Percentiles rank a stretch among this genome's conserved stretches.
These are phyloP conservation scores for Drosophila burlai DNA, from an alignment of 1,140 invertebrate species.

Conservation along the genomic window DNA sequence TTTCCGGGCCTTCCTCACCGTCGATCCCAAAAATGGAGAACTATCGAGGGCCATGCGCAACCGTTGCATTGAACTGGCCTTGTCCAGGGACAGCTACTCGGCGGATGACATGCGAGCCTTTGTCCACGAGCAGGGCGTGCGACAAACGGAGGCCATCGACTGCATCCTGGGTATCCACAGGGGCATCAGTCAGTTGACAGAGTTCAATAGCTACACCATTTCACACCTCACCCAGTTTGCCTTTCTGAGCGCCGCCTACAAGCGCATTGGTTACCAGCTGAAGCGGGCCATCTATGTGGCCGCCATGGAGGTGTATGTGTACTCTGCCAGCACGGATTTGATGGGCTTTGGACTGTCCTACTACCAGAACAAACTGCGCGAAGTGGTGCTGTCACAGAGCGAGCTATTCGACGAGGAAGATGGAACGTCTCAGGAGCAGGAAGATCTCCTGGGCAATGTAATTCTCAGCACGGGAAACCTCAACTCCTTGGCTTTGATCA, in stretches of 20 bases:
- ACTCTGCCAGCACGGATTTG: conserved; percentile 76
- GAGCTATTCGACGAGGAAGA: conserved; percentile 10
- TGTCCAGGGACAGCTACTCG: conserved; percentile 86
- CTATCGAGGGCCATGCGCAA: conserved; percentile 99
- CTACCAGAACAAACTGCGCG: conserved; percentile 82
- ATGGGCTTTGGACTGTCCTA: conserved; percentile 78
- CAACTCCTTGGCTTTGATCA: conserved; percentile 59
- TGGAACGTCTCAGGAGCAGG: neutral
- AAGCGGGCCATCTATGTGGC: conserved; percentile 76
- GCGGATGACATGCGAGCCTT: conserved; percentile 87
- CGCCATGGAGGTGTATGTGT: conserved; percentile 84
- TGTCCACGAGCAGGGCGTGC: conserved; percentile 86
- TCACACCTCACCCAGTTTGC: conserved; percentile 80
- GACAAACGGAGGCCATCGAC: conserved; percentile 80
- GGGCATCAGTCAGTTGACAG: conserved; percentile 72
- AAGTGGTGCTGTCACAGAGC: conserved; percentile 64
- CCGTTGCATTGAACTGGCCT: conserved; percentile 96
- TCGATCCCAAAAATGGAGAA: conserved; percentile 97
- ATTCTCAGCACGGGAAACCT: conserved; percentile 68
- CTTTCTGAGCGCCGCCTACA: conserved; percentile 72
- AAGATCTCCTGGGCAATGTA: conserved; percentile 46
- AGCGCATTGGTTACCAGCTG: conserved; percentile 71
- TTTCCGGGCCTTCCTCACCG: conserved; percentile 97
- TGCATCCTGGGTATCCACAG: conserved; percentile 87
- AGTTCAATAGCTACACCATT: conserved; percentile 78